Evolutionary conservation across 2,797 vertebrate genomes (phyloP).

Genomic region (Chaetodon trifasciatus): DNA sequence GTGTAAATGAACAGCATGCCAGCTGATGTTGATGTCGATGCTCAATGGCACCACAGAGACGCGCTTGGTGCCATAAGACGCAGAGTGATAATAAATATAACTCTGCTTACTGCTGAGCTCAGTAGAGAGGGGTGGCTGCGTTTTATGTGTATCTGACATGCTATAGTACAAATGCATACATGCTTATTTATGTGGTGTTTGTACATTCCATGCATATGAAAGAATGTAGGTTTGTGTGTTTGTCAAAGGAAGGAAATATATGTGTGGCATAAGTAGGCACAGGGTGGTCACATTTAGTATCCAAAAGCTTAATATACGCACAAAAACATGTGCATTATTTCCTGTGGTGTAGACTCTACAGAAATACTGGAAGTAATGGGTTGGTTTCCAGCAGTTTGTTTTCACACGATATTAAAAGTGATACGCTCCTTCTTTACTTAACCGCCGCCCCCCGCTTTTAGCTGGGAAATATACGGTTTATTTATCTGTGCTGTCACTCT

Average conservation of each 20-base stretch:
- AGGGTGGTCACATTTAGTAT: slow-evolving; percentile 39
- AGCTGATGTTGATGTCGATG: slow-evolving; percentile 74
- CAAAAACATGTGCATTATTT: slow-evolving; percentile 58
- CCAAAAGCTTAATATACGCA: slow-evolving; percentile 37
- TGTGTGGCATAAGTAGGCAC: slow-evolving; percentile 15
- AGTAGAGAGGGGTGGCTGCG: slow-evolving; percentile 11
- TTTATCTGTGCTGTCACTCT: slow-evolving; percentile 70
- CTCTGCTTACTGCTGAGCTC: slow-evolving; percentile 44
- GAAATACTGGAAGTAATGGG: slow-evolving; percentile 32
- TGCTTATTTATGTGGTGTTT: slow-evolving; percentile 25
- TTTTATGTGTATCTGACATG: slow-evolving; percentile 24
- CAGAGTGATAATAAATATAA: slow-evolving; percentile 76
- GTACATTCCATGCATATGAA: slow-evolving; percentile 13
- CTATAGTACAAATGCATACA: neutral
- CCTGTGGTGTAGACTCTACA: slow-evolving; percentile 39
- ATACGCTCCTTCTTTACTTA: slow-evolving; percentile 50
- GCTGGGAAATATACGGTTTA: slow-evolving; percentile 62
- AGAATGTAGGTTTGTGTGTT: slow-evolving; percentile 25
- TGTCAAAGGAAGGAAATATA: slow-evolving; percentile 16
- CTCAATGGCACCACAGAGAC: slow-evolving; percentile 68
- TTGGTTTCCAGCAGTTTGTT: slow-evolving; percentile 59
- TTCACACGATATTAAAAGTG: slow-evolving; percentile 62
- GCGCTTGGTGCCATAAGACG: slow-evolving; percentile 46
- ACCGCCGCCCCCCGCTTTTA: slow-evolving; percentile 38
- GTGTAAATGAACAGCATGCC: slow-evolving; percentile 86